Percentiles rank a stretch among this genome's conserved stretches.
Evolutionary conservation across 2,888 invertebrate genomes (phyloP).

Genomic region (Sinodicranocentrus sp.): DNA sequence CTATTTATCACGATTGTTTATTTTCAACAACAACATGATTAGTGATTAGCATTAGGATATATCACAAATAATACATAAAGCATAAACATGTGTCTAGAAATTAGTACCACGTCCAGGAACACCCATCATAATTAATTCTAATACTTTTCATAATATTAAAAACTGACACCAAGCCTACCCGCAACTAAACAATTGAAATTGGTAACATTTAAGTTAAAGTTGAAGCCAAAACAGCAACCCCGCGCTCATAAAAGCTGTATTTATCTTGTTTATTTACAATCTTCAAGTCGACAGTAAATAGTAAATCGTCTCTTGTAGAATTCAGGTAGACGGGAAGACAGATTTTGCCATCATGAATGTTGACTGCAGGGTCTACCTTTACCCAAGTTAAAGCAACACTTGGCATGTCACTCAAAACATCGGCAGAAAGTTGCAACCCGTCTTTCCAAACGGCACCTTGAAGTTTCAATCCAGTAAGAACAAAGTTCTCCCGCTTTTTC

Average conservation of each 20-base stretch:
- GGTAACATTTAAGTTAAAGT: conserved; percentile 79
- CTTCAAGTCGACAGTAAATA: conserved; percentile 97
- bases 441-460: conserved; percentile 98
- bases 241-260: conserved; percentile 98
- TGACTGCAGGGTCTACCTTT: conserved; percentile 81
- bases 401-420: conserved; percentile 96
- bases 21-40: no score
- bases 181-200: neutral
- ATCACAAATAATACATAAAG: no score
- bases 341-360: conserved; percentile 83
- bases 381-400: conserved; percentile 94
- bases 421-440: conserved; percentile 92
- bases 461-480: conserved; percentile 90
- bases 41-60: no score
- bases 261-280: conserved; percentile 94
- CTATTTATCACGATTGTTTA: no score
- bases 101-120: no score
- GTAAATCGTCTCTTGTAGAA: conserved; percentile 94
- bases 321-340: conserved; percentile 98
- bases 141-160: no score
- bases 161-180: no score
- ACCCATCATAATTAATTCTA: no score
- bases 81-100: no score
- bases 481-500: conserved; percentile 79
- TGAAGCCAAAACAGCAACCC: conserved; percentile 97